Evolutionary conservation across 2,113 vertebrate genomes (phyloP).

Genomic region (Spea multiplicata): DNA sequence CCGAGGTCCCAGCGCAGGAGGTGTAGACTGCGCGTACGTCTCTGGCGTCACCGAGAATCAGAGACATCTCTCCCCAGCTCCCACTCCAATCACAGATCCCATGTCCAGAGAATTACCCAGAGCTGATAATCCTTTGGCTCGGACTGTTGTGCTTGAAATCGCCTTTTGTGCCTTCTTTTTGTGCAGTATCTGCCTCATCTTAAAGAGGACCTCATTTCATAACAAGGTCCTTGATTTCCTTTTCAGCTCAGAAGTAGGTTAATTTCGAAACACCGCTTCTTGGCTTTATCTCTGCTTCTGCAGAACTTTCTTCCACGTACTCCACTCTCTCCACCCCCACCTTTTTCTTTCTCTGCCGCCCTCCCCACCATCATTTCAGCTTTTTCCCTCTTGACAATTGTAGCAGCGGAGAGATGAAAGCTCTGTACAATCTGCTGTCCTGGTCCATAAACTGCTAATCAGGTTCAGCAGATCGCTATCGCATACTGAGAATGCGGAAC

Average conservation of each 20-base stretch:
- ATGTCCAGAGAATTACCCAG: conserved; percentile 12
- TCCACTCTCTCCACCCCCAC: background rate
- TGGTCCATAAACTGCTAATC: conserved; percentile 46
- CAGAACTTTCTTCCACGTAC: conserved; percentile 31
- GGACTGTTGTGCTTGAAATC: conserved; percentile 29
- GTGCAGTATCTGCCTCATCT: conserved; percentile 16
- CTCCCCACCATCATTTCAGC: background rate
- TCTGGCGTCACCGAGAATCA: background rate
- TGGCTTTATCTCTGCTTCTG: conserved; percentile 40
- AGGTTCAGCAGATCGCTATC: conserved; percentile 43
- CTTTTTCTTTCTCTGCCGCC: background rate
- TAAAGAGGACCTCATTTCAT: conserved; percentile 45
- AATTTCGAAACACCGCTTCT: conserved; percentile 41
- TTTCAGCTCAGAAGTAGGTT: conserved; percentile 47
- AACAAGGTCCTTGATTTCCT: conserved; percentile 47
- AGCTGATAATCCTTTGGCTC: conserved; percentile 26
- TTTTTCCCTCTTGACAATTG: conserved; percentile 49
- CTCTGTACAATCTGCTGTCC: conserved; percentile 28
- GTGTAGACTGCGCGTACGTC: background rate
- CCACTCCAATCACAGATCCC: conserved; percentile 28
- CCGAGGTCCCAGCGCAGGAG: background rate
- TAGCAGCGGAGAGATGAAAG: conserved; percentile 47
- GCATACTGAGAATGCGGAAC: conserved; percentile 14
- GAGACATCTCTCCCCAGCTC: conserved; percentile 9
- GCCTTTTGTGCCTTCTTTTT: conserved; percentile 38